Evolutionary conservation across 2,888 invertebrate genomes (phyloP).

Genomic region (Elysia crispata): DNA sequence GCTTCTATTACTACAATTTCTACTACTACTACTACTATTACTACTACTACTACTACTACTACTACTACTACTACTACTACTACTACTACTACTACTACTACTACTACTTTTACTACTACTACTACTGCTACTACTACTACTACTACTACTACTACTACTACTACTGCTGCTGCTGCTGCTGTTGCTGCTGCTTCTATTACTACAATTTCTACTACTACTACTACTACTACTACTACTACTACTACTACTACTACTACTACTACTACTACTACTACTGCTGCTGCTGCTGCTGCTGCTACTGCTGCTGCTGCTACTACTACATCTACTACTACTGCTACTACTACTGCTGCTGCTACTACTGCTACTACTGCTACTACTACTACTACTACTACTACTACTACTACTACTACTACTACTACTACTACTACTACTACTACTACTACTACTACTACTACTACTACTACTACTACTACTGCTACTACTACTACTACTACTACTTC

Average conservation of each 20-base stretch:
- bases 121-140: background rate
- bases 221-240: background rate
- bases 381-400: background rate
- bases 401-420: conserved; percentile 6
- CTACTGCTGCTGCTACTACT: background rate
- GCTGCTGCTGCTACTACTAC: background rate
- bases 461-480: conserved; percentile 19
- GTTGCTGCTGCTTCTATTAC: conserved; percentile 10
- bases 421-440: background rate
- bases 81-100: background rate
- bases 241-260: conserved; percentile 21
- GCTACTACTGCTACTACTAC: background rate
- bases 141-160: conserved; percentile 9
- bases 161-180: background rate
- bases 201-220: background rate
- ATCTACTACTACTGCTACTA: conserved; percentile 1
- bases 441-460: conserved; percentile 13
- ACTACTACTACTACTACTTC: too few species aligned
- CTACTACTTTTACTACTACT: background rate
- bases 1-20: background rate
- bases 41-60: conserved; percentile 27
- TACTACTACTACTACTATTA: background rate
- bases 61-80: conserved; percentile 24
- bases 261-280: conserved; percentile 27
- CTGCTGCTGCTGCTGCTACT: background rate